Evolutionary conservation across 2,888 invertebrate species (phyloP), one percentile per base, ranked within the genome.

Genomic region (Dorcus hopei): DNA sequence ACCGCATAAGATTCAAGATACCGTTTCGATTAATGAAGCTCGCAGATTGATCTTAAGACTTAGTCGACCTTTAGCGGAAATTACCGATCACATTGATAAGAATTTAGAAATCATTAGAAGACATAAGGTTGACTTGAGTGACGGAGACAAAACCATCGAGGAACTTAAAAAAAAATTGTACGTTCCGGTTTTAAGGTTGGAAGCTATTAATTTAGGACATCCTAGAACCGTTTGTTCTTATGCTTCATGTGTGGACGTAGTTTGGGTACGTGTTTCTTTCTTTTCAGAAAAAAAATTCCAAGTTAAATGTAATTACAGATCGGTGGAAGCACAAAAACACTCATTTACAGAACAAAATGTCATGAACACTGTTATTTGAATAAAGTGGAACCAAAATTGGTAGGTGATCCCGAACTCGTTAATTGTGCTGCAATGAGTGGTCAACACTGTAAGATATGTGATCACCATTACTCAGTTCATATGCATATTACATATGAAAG

Each of bases 401-500:
- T 74, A 38, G 74, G 74, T 39, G 62, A 64, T 42, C 70, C 73
- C 14, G 19, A 3, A 19, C 19, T 19, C 19, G 3, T 19, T 2
- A 5, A 65, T 52, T 75, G 74, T 62, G 65, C 70, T 9, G 69
- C 73, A 3, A 75, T 74, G 67, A 49, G 57, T 38, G 54, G 19
- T 19, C 19, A 54, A 8, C 63, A 62, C 51, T 75, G 74, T 54
- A 61, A 19, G 6, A 58, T 61, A 50, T 76, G 76, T 54, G 40
- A 53, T 0, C 73, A 73, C 48, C 67, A 68, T 51, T 75, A 68
- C 61, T 65, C 63, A 40, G 61, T 68, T 1, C 76, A 76, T 52
- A 72, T 74, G 74, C 76, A 76, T 53, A 66, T 76, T 19, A 74
- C 74, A 54, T 75, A 72, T 55, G 61, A 67, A 54, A 72, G 71